Conservation (phyloP, 2,797 vertebrate species). For the Coracias cyanogaster region DNA sequence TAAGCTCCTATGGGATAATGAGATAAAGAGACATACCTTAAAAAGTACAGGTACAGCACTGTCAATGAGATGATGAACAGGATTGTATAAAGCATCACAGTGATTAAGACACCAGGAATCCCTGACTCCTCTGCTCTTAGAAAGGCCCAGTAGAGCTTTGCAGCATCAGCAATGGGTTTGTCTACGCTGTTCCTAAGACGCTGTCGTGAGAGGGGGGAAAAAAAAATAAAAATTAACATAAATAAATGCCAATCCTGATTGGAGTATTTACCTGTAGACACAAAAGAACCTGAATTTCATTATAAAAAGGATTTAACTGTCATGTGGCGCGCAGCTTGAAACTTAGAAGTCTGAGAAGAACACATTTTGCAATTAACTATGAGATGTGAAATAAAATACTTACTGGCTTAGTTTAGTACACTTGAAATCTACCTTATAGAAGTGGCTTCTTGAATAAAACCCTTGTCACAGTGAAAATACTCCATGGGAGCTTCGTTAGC, state of each 20-base stretch:
- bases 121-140: constrained; percentile 83
- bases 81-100: constrained; percentile 84
- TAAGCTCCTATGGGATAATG: background rate
- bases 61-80: constrained; percentile 86
- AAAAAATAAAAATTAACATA: background rate
- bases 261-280: background rate
- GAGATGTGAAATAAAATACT: background rate
- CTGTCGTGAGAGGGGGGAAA: constrained; percentile 68
- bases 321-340: background rate
- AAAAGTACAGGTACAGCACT: constrained; percentile 86
- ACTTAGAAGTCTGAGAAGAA: background rate
- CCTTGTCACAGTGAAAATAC: background rate
- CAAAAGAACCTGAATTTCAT: background rate
- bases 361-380: background rate
- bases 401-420: background rate
- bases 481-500: background rate
- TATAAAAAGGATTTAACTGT: background rate
- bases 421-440: background rate
- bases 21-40: constrained; percentile 84
- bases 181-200: constrained; percentile 82
- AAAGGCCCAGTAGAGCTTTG: constrained; percentile 94
- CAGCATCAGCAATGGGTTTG: constrained; percentile 87
- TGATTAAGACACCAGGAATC: constrained; percentile 85
- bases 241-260: constrained; percentile 14
- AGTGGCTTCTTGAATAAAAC: constrained; percentile 17